A percentile compares a stretch with the other conserved stretches of the same genome.
phyloP scores from a whole-genome alignment of 2,797 vertebrate species.

The Trichosurus vulpecula region DNA sequence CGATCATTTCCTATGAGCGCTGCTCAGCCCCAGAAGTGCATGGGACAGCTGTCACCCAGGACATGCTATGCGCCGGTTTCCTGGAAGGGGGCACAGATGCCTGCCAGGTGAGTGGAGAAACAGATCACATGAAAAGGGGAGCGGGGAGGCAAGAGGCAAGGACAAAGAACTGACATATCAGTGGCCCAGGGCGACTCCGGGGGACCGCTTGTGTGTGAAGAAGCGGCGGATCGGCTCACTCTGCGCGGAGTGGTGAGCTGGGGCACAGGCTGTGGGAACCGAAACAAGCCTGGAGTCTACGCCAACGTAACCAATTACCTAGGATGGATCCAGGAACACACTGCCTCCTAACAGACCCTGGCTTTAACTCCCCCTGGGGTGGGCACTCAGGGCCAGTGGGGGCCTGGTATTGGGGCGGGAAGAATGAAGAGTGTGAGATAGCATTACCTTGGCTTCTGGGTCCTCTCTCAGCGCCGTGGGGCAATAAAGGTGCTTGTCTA shows the following conservation, averaged over 20 bases:
- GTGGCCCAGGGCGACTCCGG: constrained; percentile 81
- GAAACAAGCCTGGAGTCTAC: constrained; percentile 81
- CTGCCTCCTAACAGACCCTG: constrained; percentile 12
- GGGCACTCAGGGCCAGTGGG: constrained; percentile 15
- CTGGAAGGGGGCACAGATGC: constrained; percentile 81
- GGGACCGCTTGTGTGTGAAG: constrained; percentile 81
- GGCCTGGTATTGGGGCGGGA: neutral
- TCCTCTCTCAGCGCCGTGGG: neutral
- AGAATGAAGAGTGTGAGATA: neutral
- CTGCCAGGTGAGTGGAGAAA: constrained; percentile 79
- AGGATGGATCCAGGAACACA: constrained; percentile 77
- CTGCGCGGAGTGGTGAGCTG: constrained; percentile 81
- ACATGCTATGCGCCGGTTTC: constrained; percentile 83
- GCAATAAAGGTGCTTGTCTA: neutral
- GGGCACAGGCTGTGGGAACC: constrained; percentile 80
- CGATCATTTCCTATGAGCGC: constrained; percentile 67
- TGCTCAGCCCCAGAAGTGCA: constrained; percentile 72
- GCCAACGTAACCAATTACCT: constrained; percentile 76
- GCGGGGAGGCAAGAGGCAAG: neutral
- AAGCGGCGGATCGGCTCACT: constrained; percentile 45
- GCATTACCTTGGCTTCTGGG: neutral
- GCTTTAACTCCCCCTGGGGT: neutral
- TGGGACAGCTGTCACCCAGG: constrained; percentile 60
- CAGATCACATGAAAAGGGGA: neutral
- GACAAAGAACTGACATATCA: neutral